phyloP scores from a whole-genome alignment of 2,888 invertebrate species.

The Tipula confusa region DNA sequence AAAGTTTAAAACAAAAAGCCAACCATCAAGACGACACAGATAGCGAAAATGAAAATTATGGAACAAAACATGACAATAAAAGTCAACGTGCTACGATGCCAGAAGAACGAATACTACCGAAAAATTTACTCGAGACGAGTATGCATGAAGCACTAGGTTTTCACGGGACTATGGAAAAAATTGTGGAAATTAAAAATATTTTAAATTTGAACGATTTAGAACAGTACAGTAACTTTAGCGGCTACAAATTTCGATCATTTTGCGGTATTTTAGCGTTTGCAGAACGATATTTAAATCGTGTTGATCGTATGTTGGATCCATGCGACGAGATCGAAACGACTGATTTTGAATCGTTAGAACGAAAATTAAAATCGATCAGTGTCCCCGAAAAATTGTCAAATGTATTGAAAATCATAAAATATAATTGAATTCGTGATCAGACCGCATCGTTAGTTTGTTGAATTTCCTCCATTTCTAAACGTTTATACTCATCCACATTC shows the following conservation, averaged over 20 bases:
- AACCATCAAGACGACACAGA: constrained; percentile 42
- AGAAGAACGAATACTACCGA: constrained; percentile 43
- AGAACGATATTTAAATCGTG: constrained; percentile 63
- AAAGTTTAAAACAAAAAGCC: constrained; percentile 39
- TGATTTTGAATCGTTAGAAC: constrained; percentile 62
- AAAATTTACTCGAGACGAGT: constrained; percentile 44
- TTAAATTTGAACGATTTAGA: constrained; percentile 39
- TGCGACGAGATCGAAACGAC: constrained; percentile 67
- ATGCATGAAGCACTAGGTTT: constrained; percentile 49
- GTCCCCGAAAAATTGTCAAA: constrained; percentile 43
- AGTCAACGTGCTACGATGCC: constrained; percentile 41
- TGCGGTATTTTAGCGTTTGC: constrained; percentile 73
- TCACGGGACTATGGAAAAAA: constrained; percentile 46
- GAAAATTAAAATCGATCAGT: constrained; percentile 54
- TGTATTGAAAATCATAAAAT: constrained; percentile 42
- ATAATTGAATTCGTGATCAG: background rate
- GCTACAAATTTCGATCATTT: constrained; percentile 67
- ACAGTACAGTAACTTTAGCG: constrained; percentile 38
- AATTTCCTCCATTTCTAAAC: background rate
- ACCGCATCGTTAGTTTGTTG: background rate
- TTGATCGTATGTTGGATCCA: constrained; percentile 62
- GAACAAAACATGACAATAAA: constrained; percentile 42
- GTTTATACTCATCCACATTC: background rate
- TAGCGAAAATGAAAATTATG: constrained; percentile 38
- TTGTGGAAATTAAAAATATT: constrained; percentile 41